Conservation (phyloP, 2,797 vertebrate genomes). For the Erithacus rubecula region DNA sequence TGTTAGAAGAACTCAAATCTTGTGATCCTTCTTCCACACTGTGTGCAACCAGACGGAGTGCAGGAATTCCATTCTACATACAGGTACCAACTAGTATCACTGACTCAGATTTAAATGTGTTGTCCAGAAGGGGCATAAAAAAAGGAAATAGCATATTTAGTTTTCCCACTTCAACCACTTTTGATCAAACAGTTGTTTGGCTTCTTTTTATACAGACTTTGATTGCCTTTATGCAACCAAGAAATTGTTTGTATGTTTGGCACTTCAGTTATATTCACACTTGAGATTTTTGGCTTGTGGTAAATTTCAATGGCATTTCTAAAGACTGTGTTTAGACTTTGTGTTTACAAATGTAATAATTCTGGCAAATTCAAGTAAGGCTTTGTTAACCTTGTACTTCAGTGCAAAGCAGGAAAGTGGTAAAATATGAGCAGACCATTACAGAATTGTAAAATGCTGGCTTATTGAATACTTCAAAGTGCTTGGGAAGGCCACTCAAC, state of each 20-base stretch:
- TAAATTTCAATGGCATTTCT: neutral
- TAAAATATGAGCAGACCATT: neutral
- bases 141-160: neutral
- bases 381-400: neutral
- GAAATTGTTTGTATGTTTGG: neutral
- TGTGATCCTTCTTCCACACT: conserved; percentile 90
- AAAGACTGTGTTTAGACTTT: neutral
- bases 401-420: fast-evolving
- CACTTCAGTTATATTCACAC: neutral
- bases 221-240: neutral
- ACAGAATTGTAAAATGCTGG: neutral
- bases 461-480: neutral
- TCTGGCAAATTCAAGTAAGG: neutral
- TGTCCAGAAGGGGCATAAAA: neutral
- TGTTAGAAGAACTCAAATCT: conserved; percentile 89
- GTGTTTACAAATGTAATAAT: neutral
- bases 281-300: neutral
- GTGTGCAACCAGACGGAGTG: conserved; percentile 93
- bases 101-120: neutral
- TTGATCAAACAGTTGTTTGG: neutral
- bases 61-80: conserved; percentile 95
- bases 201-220: neutral
- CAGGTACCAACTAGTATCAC: conserved; percentile 78
- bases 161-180: neutral
- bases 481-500: neutral